phyloP scores from a whole-genome alignment of 2,888 invertebrate genomes.

The Aporophyla lueneburgensis region DNA sequence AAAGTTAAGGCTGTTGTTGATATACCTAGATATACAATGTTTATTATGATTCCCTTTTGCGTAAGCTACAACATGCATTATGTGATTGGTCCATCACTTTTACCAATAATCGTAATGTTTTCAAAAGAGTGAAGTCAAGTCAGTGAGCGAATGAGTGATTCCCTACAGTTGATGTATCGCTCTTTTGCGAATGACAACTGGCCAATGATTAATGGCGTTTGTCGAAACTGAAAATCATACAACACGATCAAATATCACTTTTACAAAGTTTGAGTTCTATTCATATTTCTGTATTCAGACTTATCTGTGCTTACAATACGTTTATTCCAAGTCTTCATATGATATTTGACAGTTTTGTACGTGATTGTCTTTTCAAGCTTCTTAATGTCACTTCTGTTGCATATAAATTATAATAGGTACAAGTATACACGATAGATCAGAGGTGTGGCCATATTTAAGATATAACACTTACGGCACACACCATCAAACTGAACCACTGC shows the following conservation, averaged over 20 bases:
- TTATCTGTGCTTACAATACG: not conserved
- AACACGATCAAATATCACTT: not conserved
- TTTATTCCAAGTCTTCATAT: not conserved
- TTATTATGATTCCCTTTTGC: not conserved
- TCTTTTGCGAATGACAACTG: conserved; percentile 2
- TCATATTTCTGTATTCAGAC: not conserved
- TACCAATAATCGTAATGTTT: not conserved
- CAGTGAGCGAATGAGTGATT: not conserved
- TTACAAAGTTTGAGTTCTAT: not conserved
- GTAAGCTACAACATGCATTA: no score
- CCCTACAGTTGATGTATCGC: conserved; percentile 7
- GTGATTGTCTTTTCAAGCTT: not conserved
- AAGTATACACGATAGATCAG: no score
- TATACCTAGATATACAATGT: not conserved
- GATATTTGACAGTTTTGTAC: not conserved
- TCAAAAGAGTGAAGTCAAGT: not conserved
- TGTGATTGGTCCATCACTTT: conserved; percentile 7
- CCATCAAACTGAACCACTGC: no score
- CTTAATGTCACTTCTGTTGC: not conserved
- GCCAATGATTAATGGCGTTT: not conserved
- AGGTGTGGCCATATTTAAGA: no score
- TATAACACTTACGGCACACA: no score
- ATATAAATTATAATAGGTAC: no score
- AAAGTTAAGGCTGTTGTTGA: not conserved
- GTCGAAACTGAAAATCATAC: not conserved